phyloP scores from a whole-genome alignment of 2,797 vertebrate species.

The Staurois parvus region DNA sequence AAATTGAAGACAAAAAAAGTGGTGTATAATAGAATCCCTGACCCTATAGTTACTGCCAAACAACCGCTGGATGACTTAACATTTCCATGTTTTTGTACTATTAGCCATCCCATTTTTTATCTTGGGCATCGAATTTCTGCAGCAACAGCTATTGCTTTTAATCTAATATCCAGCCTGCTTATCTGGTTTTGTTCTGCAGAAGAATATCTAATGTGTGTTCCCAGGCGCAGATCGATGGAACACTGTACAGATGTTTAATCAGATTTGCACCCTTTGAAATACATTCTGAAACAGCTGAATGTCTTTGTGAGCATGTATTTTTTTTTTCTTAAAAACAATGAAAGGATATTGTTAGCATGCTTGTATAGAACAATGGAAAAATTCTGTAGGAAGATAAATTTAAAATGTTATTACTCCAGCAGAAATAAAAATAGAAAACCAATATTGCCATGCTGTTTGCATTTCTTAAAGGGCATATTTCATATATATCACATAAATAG shows the following conservation, averaged over 20 bases:
- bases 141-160: constrained; percentile 40
- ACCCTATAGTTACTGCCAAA: constrained; percentile 48
- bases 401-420: neutral
- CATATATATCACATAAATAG: neutral
- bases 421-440: neutral
- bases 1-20: constrained; percentile 45
- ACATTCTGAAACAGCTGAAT: constrained; percentile 19
- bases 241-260: constrained; percentile 30
- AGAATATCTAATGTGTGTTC: constrained; percentile 33
- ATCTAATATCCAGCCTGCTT: constrained; percentile 33
- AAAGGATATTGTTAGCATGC: constrained; percentile 5
- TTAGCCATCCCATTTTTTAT: constrained; percentile 37
- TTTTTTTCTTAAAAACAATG: neutral
- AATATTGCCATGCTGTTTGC: neutral
- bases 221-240: constrained; percentile 22
- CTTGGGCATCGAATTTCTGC: constrained; percentile 15
- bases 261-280: constrained; percentile 41
- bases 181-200: constrained; percentile 28
- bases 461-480: neutral
- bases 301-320: neutral
- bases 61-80: constrained; percentile 19
- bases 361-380: neutral
- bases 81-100: constrained; percentile 48
- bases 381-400: neutral
- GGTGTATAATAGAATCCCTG: constrained; percentile 48